Evolutionary conservation across 1,140 invertebrate species (phyloP), one percentile per base, ranked within the genome.

Genomic region (Aphelinus atriplicis): DNA sequence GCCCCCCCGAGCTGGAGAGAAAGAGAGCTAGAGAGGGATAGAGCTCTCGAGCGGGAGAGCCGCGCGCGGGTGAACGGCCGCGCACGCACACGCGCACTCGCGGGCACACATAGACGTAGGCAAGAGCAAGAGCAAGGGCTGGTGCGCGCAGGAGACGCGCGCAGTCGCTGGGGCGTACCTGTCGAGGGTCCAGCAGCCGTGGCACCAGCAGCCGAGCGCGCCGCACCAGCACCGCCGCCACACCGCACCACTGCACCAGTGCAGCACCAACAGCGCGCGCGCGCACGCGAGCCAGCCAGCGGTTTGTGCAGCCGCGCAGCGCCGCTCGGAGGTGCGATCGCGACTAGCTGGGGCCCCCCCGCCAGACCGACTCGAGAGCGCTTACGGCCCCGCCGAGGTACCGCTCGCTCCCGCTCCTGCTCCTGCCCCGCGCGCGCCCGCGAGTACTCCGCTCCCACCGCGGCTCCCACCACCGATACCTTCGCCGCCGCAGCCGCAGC

Each of bases 311-410:
- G n/a, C 63, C 9, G 78, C 79, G 78, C 66, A 46, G 58, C n/a
- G 74, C 51, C 6, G 66, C 65, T 78, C 71, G 80, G 77, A 79
- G 77, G 78, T 78, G 78, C 79, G 76, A 79, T 79, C 72, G 80
- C 77, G 77, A 80, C 80, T 80, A 78, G 75, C 75, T 70, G 77
- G 75, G 71, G 75, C 73, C 73, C 69, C 6, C 56, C 64, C 60
- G 71, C 42, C 71, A 57, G 57, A 46, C 57, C 26, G 71, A 57
- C 68, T 64, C 66, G 10, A 56, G 66, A 42, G 7, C 3, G 9
- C 66, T 69, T 71, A 75, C 80, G 80, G 78, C 80, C 79, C 80
- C 26, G 26, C 80, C 78, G 77, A 78, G 78, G 77, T 78, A 73
- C 74, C 77, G 78, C 79, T 79, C 26, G 70, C 50, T 64, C 68